Base-by-base conservation (phyloP, 1,140 invertebrate genomes). In the Stegodyphus dumicola region DNA sequence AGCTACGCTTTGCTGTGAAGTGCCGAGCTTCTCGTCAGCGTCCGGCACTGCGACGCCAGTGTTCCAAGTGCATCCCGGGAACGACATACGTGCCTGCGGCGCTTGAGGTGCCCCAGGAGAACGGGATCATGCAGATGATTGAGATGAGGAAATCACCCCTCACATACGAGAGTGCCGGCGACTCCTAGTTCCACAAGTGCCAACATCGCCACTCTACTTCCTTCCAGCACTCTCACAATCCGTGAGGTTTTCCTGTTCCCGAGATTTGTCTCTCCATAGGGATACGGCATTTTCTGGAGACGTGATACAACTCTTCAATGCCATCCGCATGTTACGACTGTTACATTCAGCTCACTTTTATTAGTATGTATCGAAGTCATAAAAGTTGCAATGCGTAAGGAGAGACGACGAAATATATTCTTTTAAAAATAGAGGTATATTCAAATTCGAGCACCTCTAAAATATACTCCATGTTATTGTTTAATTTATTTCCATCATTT, bases 1-100 rank as follows among this genome's bases (percentile, higher is more conserved):
- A 99, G 91, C 91, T 99, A 74, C 92, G 96, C 51, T 98, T 98
- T 90, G 97, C 97, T 6, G 93, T 98, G 87, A 93, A 95, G 65
- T 98, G 97, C 90, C 93, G 95, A 86, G 96, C 95, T 17, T 95
- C 95, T 49, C 91, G 94, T 85, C 95, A 95, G 89, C 92, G 95
- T 69, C 95, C 95, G 9, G 94, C 94, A 6, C 90, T 95, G 7
- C 93, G 95, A 89, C 91, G 95, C 73, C 93, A 93, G 53, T 96
- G 95, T 88, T 92, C 93, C 64, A 89, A 89, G 84, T 95, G 95
- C 88, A 93, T 93, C 7, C 93, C 93, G 6, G 89, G 92, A 17
- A 93, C 93, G 5, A 94, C 94, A 0, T 94, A 94, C 88, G 94
- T 94, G 7, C 94, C 94, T 7, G 92, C 93, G 6, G 92, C 92